phyloP scores from a whole-genome alignment of 2,797 vertebrate genomes.

The Melanotaenia parkinsoni region DNA sequence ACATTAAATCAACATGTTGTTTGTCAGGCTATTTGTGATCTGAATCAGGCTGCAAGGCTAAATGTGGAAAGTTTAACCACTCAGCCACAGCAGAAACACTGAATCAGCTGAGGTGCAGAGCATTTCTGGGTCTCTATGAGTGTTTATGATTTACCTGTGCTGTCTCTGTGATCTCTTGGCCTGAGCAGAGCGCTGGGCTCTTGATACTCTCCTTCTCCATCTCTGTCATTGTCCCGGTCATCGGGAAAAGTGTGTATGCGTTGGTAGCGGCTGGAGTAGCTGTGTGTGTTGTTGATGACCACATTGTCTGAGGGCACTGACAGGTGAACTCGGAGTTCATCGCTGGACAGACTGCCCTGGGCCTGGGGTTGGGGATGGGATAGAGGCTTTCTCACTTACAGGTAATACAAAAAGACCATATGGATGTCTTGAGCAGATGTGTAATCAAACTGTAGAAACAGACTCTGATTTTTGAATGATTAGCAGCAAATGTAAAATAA shows the following conservation, averaged over 20 bases:
- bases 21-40: constrained; percentile 5
- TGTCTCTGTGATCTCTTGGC: constrained; percentile 80
- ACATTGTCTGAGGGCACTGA: constrained; percentile 91
- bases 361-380: constrained; percentile 75
- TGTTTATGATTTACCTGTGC: constrained; percentile 74
- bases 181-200: constrained; percentile 87
- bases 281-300: constrained; percentile 95
- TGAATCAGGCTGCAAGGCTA: not conserved
- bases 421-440: constrained; percentile 34
- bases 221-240: constrained; percentile 77
- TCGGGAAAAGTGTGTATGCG: constrained; percentile 87
- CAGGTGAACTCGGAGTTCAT: constrained; percentile 92
- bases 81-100: not conserved
- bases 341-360: constrained; percentile 88
- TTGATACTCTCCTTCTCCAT: constrained; percentile 86
- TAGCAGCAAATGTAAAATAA: constrained; percentile 32
- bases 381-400: constrained; percentile 2
- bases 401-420: constrained; percentile 8
- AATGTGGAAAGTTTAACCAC: not conserved
- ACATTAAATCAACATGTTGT: constrained; percentile 10
- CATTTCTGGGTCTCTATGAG: not conserved
- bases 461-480: constrained; percentile 45
- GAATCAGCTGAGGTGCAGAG: not conserved
- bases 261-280: constrained; percentile 89
- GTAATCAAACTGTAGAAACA: constrained; percentile 24